A percentile compares a stretch with the other conserved stretches of the same genome.
Conservation (phyloP, 2,797 vertebrate species). For the Dendrocincla tyrannina region DNA sequence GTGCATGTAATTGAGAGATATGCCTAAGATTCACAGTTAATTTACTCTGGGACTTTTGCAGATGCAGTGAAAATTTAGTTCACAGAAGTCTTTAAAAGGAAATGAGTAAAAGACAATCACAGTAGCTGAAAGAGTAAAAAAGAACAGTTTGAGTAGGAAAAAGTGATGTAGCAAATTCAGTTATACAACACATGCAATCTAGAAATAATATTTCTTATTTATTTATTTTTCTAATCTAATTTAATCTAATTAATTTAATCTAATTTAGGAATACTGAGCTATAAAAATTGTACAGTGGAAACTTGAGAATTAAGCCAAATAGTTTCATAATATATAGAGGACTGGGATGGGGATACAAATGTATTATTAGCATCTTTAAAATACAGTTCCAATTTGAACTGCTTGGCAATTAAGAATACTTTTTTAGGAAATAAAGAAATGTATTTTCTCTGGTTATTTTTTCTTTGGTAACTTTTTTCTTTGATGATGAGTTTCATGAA, state of each 20-base stretch:
- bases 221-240: neutral
- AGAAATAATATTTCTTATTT: neutral
- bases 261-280: neutral
- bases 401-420: neutral
- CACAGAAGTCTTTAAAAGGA: neutral
- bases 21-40: slow-evolving; percentile 74
- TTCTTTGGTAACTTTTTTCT: neutral
- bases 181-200: neutral
- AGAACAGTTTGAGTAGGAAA: neutral
- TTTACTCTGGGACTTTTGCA: slow-evolving; percentile 75
- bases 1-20: slow-evolving; percentile 76
- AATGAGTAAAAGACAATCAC: neutral
- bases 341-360: neutral
- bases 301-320: neutral
- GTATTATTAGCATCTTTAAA: neutral
- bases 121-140: neutral
- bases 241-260: neutral
- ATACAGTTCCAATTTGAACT: neutral
- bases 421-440: neutral
- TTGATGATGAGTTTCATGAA: neutral
- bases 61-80: neutral
- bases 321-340: neutral
- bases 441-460: accelerated
- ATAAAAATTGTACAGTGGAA: neutral
- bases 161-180: neutral